These are phyloP conservation scores for Crotalus tigris DNA, from an alignment of 2,113 vertebrate species.

Conservation along the genomic window DNA sequence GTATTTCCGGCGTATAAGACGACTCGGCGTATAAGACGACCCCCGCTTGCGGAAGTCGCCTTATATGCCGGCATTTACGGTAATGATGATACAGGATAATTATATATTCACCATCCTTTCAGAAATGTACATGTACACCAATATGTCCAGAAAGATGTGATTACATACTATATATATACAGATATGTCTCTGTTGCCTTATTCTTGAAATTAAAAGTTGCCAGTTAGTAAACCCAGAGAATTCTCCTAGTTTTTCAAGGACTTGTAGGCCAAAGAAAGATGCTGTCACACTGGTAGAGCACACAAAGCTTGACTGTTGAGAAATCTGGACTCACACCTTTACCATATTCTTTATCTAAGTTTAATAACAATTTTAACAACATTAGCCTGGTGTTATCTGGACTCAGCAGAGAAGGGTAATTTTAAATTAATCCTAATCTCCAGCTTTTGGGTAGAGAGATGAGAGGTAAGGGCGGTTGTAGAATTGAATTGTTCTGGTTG, in stretches of 20 bases:
- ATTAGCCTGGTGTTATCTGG: neutral
- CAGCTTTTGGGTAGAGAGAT: neutral
- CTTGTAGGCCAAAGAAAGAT: neutral
- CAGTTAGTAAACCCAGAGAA: neutral
- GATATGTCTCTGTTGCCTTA: neutral
- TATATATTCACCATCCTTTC: neutral
- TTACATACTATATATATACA: neutral
- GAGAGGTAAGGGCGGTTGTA: neutral
- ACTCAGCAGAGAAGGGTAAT: neutral
- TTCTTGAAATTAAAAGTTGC: neutral
- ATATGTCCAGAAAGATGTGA: neutral
- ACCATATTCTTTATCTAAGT: neutral
- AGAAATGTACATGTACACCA: neutral
- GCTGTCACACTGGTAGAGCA: neutral
- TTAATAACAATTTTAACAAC: neutral
- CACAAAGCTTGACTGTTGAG: neutral
- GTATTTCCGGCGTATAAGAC: too few relatives aligned
- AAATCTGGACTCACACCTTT: neutral
- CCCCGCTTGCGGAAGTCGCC: too few relatives aligned
- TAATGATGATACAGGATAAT: neutral
- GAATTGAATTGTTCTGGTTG: neutral
- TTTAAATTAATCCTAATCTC: neutral
- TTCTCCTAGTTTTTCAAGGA: neutral
- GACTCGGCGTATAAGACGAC: too few relatives aligned
- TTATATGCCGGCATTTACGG: too few relatives aligned